Base-by-base conservation (phyloP, 2,113 vertebrate species). In the Cariama cristata region DNA sequence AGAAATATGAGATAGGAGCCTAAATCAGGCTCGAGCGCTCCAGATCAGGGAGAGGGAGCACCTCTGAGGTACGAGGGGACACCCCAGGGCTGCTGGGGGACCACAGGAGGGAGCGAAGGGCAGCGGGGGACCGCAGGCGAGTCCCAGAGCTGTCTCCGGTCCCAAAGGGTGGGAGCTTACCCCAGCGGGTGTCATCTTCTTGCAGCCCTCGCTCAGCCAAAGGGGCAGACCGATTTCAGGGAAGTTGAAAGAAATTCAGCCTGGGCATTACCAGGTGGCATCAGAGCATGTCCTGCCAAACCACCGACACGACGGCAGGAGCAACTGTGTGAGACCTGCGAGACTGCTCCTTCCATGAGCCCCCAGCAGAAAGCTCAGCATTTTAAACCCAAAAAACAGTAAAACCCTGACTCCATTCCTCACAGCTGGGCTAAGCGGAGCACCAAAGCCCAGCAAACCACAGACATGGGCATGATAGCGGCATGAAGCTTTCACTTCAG, bases 391-490 rank as follows among this genome's bases (percentile, higher is more conserved):
- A 3, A 59, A 66, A 24, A 4, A 3, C 33, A 76, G 23, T 2
- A 27, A 26, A 79, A 49, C 23, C 24, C 82, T 44, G 64, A 1
- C 30, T 47, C 35, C 6, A 2, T 1, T 26, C 50, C 84, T 47
- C 3, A 1, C 53, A 33, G 50, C 82, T 3, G 33, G 66, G n/a
- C 79, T 14, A 2, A 26, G 66, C 5, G 5, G 52, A 35, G 28
- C 45, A 35, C 49, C 73, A 53, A 9, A 50, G 79, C 77, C 63
- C 81, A 71, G 77, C 81, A 85, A 79, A 72, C 20, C 89, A 47
- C 35, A 18, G 62, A 11, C 35, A 10, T 4, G 2, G 50, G 72
- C 82, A 73, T 1, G 0, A 5, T 3, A 5, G 13, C 2, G 72
- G 58, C 58, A 52, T 3, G 28, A 21, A 27, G 42, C 49, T 55